phyloP scores from a whole-genome alignment of 2,888 invertebrate species.

The Embidobia sp. region DNA sequence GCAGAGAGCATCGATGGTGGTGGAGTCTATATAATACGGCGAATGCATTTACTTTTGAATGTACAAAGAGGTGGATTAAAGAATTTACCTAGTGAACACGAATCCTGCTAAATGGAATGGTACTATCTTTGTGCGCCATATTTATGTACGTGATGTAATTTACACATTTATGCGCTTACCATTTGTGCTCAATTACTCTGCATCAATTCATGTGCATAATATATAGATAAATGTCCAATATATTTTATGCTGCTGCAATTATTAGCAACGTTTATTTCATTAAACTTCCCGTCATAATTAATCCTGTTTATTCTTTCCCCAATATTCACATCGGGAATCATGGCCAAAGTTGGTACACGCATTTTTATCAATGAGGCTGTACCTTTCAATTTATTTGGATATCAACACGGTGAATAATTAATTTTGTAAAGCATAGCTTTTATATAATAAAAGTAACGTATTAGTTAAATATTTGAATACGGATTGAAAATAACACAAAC shows the following conservation, averaged over 20 bases:
- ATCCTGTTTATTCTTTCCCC: no score
- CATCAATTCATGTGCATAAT: conserved; percentile 40
- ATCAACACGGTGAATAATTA: no score
- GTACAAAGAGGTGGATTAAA: conserved; percentile 64
- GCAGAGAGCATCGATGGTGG: conserved; percentile 53
- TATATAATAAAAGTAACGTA: no score
- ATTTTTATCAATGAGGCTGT: no score
- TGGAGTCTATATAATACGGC: conserved; percentile 55
- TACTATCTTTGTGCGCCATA: conserved; percentile 54
- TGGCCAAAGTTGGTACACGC: no score
- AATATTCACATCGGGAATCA: no score
- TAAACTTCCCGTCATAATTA: no score
- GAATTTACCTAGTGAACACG: conserved; percentile 58
- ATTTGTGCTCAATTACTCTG: conserved; percentile 51
- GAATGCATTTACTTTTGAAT: conserved; percentile 61
- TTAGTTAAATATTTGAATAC: no score
- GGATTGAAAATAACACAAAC: no score
- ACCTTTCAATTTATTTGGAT: no score
- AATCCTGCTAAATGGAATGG: conserved; percentile 60
- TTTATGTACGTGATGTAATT: conserved; percentile 57
- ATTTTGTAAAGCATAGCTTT: no score
- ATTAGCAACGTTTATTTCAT: neutral
- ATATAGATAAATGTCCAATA: conserved; percentile 11
- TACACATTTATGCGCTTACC: conserved; percentile 55
- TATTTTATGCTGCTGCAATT: conserved; percentile 8